Conservation (phyloP, 2,113 vertebrate species). For the Melospiza georgiana region DNA sequence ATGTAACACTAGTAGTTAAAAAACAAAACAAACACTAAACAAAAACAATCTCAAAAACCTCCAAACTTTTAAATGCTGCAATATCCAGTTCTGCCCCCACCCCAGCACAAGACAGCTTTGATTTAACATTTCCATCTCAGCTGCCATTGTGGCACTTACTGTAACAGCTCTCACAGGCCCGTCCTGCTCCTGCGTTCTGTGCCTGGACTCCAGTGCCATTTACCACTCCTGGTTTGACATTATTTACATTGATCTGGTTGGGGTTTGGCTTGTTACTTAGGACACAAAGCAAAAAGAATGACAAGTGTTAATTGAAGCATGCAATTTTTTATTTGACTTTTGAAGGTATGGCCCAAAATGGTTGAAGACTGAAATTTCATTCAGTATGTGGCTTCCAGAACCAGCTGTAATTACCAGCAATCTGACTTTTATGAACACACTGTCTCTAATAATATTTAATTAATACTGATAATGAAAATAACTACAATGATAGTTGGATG, state of each 20-base stretch:
- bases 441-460: background rate
- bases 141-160: constrained; percentile 75
- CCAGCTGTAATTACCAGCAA: background rate
- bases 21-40: background rate
- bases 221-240: constrained; percentile 87
- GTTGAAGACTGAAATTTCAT: background rate
- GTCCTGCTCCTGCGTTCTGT: constrained; percentile 78
- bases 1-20: background rate
- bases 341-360: background rate
- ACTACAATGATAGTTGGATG: background rate
- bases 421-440: background rate
- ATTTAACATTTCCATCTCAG: background rate
- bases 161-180: constrained; percentile 98
- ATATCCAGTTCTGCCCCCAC: background rate
- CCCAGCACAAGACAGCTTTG: background rate
- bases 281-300: constrained; percentile 47
- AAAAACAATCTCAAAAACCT: background rate
- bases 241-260: constrained; percentile 94
- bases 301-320: background rate
- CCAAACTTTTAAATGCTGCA: background rate
- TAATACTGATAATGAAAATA: background rate
- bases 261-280: constrained; percentile 97
- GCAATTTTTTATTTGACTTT: background rate
- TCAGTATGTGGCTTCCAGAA: background rate
- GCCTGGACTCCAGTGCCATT: constrained; percentile 85